Base-by-base conservation (phyloP, 1,140 invertebrate species). In the Palaemon carinicauda region DNA sequence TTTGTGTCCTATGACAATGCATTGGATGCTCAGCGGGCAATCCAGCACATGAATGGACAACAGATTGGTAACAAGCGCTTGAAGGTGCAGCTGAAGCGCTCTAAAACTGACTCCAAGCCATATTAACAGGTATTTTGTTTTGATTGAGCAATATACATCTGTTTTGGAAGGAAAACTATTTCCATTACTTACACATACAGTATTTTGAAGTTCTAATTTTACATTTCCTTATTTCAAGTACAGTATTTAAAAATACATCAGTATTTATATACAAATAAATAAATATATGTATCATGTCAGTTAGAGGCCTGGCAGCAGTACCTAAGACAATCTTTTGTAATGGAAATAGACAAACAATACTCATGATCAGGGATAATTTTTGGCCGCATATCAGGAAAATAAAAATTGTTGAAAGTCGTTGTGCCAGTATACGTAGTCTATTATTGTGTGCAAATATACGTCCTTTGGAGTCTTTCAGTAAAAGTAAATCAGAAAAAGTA, bases 1-100 rank as follows among this genome's bases (percentile, higher is more conserved):
- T 99, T 99, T 93, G 98, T 99, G 74, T 98, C 97, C 83, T 99
- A 97, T 91, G 97, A 98, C 92, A 98, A 97, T 92, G 94, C 96
- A 77, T 92, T 95, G 89, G 97, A 97, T 91, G 97, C 97, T 87
- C 97, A 98, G 92, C 95, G 96, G 90, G 98, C 98, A 88, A 99
- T 99, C 90, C 96, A 97, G 91, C 96, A 96, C 90, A 98, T 99
- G 97, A 98, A 99, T 93, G 96, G 98, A 90, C 99, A 98, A 92
- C 97, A 98, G 93, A 97, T 99, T 92, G 97, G 97, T 91, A 98
- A 96, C 92, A 99, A 99, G 92, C 94, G 97, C 91, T 94, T 99
- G 89, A 99, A 99, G 94, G 98, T 99, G 91, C 97, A 99, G 93
- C 94, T 98, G 91, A 99, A 99, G 94, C 94, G 97, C 92, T 96